Evolutionary conservation across 2,797 vertebrate genomes (phyloP).

Genomic region (Miichthys miiuy): DNA sequence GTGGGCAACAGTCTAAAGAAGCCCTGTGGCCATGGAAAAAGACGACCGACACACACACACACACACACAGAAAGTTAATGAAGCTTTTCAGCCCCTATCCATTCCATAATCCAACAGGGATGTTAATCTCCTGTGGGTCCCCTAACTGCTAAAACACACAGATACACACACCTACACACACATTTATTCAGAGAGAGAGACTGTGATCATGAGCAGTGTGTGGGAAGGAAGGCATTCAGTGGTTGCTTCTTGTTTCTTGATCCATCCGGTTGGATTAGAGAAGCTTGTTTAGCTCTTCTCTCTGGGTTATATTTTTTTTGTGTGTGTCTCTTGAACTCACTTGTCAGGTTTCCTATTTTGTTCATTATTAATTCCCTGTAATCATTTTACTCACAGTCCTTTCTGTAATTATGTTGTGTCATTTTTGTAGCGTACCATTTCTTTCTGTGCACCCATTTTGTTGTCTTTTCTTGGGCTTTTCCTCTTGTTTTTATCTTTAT

Average conservation of each 20-base stretch:
- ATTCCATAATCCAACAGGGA: constrained; percentile 60
- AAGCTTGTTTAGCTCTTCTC: constrained; percentile 26
- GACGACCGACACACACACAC: constrained; percentile 8
- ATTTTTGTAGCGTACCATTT: background rate
- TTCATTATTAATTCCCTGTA: constrained; percentile 40
- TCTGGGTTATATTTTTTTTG: background rate
- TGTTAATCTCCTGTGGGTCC: constrained; percentile 66
- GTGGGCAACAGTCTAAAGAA: constrained; percentile 53
- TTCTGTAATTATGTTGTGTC: constrained; percentile 2
- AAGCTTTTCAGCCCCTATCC: constrained; percentile 62
- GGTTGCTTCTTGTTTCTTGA: constrained; percentile 45
- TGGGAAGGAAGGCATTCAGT: constrained; percentile 54
- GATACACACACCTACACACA: constrained; percentile 52
- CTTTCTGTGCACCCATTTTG: background rate
- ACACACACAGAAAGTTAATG: constrained; percentile 60
- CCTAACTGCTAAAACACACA: constrained; percentile 52
- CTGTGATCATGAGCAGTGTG: constrained; percentile 49
- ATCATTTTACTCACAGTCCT: constrained; percentile 8
- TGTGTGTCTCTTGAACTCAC: constrained; percentile 17
- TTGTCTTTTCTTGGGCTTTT: background rate
- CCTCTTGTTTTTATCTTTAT: background rate
- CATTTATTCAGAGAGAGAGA: constrained; percentile 21
- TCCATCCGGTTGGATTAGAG: constrained; percentile 48
- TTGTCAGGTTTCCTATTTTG: constrained; percentile 19
- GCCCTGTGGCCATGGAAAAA: constrained; percentile 44